A percentile compares a stretch with the other conserved stretches of the same genome.
Conservation (phyloP, 2,888 invertebrate genomes). For the Blastobasis lacticolella region DNA sequence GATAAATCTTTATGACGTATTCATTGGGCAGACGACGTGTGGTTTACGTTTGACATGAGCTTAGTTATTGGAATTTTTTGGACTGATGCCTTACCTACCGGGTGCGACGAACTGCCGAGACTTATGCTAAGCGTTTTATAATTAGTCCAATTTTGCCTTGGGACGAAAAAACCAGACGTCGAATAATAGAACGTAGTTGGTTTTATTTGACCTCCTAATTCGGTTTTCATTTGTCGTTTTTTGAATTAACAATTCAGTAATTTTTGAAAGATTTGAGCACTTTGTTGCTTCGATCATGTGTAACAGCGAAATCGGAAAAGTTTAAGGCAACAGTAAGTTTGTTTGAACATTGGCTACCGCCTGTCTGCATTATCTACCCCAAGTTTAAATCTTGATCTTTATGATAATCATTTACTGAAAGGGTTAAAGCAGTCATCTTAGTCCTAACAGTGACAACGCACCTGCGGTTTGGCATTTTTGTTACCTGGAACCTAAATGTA, state of each 20-base stretch:
- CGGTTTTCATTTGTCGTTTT: background rate
- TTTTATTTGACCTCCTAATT: background rate
- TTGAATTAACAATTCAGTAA: background rate
- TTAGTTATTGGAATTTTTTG: slow-evolving; percentile 1
- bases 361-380: too few species aligned
- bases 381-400: too few species aligned
- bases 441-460: too few species aligned
- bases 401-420: too few species aligned
- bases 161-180: background rate
- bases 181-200: background rate
- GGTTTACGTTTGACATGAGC: slow-evolving; percentile 12
- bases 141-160: background rate
- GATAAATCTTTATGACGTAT: slow-evolving; percentile 29
- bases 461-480: too few species aligned
- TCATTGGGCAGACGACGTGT: slow-evolving; percentile 15
- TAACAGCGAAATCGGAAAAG: too few species aligned
- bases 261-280: too few species aligned
- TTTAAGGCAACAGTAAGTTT: too few species aligned
- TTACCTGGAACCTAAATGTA: too few species aligned
- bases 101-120: background rate
- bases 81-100: background rate
- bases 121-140: background rate
- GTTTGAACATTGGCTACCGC: too few species aligned
- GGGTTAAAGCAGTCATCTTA: too few species aligned
- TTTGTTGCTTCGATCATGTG: too few species aligned